Evolutionary conservation across 2,113 vertebrate genomes (phyloP), one percentile per base, ranked within the genome.

Genomic region (Cinclus mexicanus): DNA sequence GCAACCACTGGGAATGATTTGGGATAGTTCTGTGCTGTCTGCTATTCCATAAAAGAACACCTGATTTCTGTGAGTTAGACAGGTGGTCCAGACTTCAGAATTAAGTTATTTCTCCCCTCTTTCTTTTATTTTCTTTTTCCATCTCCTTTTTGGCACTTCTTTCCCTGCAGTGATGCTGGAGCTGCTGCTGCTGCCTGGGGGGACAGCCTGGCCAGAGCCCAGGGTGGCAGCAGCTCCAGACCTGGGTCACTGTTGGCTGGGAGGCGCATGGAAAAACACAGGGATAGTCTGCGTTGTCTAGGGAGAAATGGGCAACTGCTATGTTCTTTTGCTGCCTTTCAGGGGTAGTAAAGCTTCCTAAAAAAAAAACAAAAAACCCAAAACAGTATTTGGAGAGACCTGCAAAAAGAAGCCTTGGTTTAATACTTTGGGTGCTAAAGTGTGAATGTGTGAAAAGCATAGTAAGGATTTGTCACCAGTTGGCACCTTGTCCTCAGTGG

Each of bases 401-500:
- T 64, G 33, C 49, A 42, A 44, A 23, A 23, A 77, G 72, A 75
- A 52, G 12, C 50, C 56, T 87, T 87, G 0, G 15, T 93, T 92
- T 87, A 63, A 79, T 89, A 84, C 90, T 93, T 96, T 28, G 74
- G 76, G 88, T 96, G 95, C 80, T 87, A 93, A 94, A 93, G 92
- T 92, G 93, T 76, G 80, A 97, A 96, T 4, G 65, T 96, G 92
- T 69, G 82, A 94, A 95, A 94, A 94, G 80, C 76, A 47, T 57
- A 93, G 90, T 92, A 95, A 93, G 80, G 93, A 93, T 95, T 95
- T 96, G 83, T 93, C 93, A 87, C 80, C 90, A 95, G 5, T 71
- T 95, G 95, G 92, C 86, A 81, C 85, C 83, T 89, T 93, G 52
- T 94, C 83, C 74, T 90, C 79, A 46, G 86, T 71, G 60, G 76